Evolutionary conservation across 2,797 vertebrate species (phyloP).

Genomic region (Sarcophilus harrisii): DNA sequence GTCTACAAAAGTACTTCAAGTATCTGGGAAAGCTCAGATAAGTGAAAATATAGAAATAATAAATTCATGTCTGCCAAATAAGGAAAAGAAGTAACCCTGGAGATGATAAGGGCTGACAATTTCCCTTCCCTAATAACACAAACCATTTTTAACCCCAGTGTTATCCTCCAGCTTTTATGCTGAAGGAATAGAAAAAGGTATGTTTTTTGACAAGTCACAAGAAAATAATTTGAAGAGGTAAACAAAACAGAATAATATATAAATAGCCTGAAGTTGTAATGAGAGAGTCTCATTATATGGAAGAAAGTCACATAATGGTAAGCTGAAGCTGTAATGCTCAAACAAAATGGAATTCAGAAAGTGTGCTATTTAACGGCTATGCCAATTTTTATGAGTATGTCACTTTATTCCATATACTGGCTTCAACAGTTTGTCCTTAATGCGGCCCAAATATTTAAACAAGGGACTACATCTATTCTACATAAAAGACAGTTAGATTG

Average conservation of each 20-base stretch:
- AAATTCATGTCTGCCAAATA: conserved; percentile 70
- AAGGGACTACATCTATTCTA: conserved; percentile 18
- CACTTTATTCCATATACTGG: neutral
- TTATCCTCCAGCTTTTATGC: conserved; percentile 47
- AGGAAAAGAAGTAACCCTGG: conserved; percentile 62
- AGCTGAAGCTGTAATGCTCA: conserved; percentile 73
- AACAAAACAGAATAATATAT: conserved; percentile 26
- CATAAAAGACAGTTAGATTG: conserved; percentile 26
- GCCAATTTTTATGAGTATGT: conserved; percentile 48
- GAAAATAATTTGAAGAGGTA: conserved; percentile 47
- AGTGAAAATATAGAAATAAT: conserved; percentile 66
- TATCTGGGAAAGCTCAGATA: conserved; percentile 50
- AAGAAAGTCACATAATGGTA: conserved; percentile 61
- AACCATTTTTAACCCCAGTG: conserved; percentile 64
- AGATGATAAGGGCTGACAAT: conserved; percentile 75
- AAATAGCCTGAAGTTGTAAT: conserved; percentile 60
- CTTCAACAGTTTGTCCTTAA: conserved; percentile 33
- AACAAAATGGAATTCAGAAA: conserved; percentile 70
- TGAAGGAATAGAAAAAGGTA: neutral
- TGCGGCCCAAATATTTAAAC: conserved; percentile 20
- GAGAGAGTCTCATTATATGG: conserved; percentile 37
- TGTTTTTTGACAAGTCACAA: conserved; percentile 45
- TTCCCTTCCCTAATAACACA: conserved; percentile 69
- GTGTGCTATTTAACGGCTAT: conserved; percentile 62
- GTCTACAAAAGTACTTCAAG: neutral